Conservation (phyloP, 2,888 invertebrate genomes). For the Hyposoter didymator region DNA sequence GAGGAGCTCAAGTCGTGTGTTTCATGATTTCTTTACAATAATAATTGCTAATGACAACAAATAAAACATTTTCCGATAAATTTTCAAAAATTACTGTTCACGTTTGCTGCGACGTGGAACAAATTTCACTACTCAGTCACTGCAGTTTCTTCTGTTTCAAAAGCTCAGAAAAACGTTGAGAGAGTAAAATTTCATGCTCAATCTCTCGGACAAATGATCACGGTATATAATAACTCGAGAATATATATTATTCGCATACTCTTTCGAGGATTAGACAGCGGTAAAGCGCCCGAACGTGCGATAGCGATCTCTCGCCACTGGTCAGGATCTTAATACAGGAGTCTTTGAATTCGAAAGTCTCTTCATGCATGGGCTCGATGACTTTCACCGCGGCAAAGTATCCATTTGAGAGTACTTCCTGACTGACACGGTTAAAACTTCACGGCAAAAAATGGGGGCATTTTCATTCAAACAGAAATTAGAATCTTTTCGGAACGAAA, state of each 20-base stretch:
- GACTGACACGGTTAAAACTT: constrained; percentile 38
- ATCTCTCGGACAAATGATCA: neutral
- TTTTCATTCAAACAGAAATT: neutral
- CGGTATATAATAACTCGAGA: constrained; percentile 12
- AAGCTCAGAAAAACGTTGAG: neutral
- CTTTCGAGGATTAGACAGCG: constrained; percentile 36
- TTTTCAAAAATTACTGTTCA: neutral
- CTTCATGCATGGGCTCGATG: constrained; percentile 41
- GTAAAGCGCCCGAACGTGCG: constrained; percentile 17
- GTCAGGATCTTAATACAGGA: constrained; percentile 57
- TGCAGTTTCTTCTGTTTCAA: neutral
- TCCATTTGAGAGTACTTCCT: constrained; percentile 53
- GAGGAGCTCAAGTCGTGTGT: neutral
- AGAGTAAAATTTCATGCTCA: constrained; percentile 20
- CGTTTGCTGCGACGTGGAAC: neutral
- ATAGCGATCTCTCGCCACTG: constrained; percentile 50
- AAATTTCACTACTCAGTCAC: neutral
- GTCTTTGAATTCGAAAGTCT: constrained; percentile 67
- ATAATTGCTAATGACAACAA: neutral
- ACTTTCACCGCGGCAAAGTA: constrained; percentile 61
- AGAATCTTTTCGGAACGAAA: neutral
- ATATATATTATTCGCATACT: neutral
- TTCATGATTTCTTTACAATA: neutral
- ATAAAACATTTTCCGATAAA: neutral
- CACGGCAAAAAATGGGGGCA: constrained; percentile 1